These are phyloP conservation scores for Meiosimyza decipiens DNA, from an alignment of 2,888 invertebrate species.

Conservation along the genomic window DNA sequence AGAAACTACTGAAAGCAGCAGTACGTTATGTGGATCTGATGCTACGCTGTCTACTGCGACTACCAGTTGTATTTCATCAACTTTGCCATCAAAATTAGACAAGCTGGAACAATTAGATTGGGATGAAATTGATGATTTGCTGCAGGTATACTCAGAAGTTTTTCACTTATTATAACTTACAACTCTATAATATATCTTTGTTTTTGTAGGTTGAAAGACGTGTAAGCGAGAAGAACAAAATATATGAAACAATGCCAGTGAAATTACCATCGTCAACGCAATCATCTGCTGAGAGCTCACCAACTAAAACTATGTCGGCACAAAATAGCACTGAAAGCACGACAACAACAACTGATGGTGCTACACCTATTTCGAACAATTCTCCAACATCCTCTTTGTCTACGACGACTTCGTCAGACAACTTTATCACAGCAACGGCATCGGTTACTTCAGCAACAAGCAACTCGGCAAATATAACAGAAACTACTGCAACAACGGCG, in stretches of 20 bases:
- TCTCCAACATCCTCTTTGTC: constrained; percentile 50
- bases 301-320: constrained; percentile 57
- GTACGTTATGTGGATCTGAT: constrained; percentile 52
- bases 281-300: constrained; percentile 63
- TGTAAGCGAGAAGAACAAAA: constrained; percentile 72
- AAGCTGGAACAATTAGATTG: constrained; percentile 73
- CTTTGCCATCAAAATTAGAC: constrained; percentile 76
- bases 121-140: constrained; percentile 78
- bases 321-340: constrained; percentile 53
- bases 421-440: constrained; percentile 61
- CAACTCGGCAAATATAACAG: constrained; percentile 48
- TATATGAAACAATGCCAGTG: constrained; percentile 78
- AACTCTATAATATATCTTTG: neutral
- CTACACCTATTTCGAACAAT: constrained; percentile 42
- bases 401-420: constrained; percentile 55
- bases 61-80: constrained; percentile 64
- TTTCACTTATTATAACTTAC: neutral
- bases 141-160: constrained; percentile 66
- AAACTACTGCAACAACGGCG: constrained; percentile 55
- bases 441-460: constrained; percentile 53
- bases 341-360: constrained; percentile 47
- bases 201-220: constrained; percentile 71
- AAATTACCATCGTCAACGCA: constrained; percentile 71
- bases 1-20: constrained; percentile 56
- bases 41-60: constrained; percentile 50